Base-by-base conservation (phyloP, 2,888 invertebrate species). In the Plebejus argus region DNA sequence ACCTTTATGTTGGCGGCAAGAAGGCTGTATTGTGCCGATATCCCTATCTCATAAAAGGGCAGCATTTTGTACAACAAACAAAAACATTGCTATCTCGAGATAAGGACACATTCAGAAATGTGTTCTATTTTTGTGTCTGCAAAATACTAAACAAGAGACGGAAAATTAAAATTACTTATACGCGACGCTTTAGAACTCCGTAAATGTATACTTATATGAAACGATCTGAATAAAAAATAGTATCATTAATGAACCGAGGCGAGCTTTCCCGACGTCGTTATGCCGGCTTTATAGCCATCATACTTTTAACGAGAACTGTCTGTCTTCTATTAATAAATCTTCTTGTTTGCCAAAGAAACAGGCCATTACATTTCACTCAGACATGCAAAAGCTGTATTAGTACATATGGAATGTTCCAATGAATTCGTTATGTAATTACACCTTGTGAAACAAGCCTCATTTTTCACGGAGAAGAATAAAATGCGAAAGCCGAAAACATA, bases 281-380 rank as follows among this genome's bases (percentile, higher is more conserved):
- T 45, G 45, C 20, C 33, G 10, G n/a, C 45, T 23, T 72, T 45
- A 72, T 45, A 45, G 72, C 72, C 45, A 39, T 72, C 72, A 72
- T 72, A 72, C 72, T 72, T 72, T 72, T 72, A 71, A 39, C 72
- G 72, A 72, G 72, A 71, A 39, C 35, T 71, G 35, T 71, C 71
- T 71, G 66, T 66, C 66, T 66, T 66, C 66, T 66, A 66, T 66
- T 66, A 66, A 66, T 66, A 66, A 66, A 66, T 33, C 33, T 66
- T 66, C 66, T 66, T 66, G 66, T 66, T 66, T 66, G 66, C 66
- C 66, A 66, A 66, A 66, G 28, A 66, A 66, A 66, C 33, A 33
- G 18, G 28, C 28, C 66, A 66, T 66, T 66, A 66, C 66, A 66
- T 66, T 61, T 66, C 66, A 66, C 66, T 33, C 66, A 66, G 28